Base-by-base conservation (phyloP, 2,797 vertebrate species). In the Acropternis orthonyx region DNA sequence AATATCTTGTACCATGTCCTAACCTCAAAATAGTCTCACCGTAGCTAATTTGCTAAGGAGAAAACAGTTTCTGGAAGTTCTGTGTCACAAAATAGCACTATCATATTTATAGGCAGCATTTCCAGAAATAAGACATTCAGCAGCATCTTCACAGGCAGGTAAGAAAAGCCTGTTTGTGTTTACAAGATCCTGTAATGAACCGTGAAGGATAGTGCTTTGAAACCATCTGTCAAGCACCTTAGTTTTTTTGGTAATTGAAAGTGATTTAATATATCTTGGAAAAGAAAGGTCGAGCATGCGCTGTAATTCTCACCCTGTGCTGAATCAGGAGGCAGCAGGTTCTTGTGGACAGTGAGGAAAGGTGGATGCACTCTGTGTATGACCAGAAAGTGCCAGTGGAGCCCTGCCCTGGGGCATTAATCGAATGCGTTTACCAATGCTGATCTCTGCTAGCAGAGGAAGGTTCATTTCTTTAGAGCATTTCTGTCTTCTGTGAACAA, bases 211-310 rank as follows among this genome's bases (percentile, higher is more conserved):
- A 69, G 75, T 79, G 54, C 56, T 95, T 75, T 89, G 75, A 82
- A 85, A 39, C 92, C 89, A 93, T 93, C 94, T 95, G 89, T 92
- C 90, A 95, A 63, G 34, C 49, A 92, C 93, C 34, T 93, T 71
- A 1, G 37, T 8, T 52, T 89, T 78, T 94, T 83, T 71, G 20
- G 69, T 90, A 65, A 93, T 84, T 78, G 69, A 24, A 93, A 66
- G 69, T 80, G 69, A 90, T 95, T 93, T 88, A 86, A 84, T 88
- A 37, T 5, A 11, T 66, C 69, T 72, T 71, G 37, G 62, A 66
- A 87, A 66, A 73, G 51, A 73, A 77, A 75, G 49, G 68, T 85
- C 0, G 1, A 72, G 27, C 15, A 1, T 7, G n/a, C 44, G 46
- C 69, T 90, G 51, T 54, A 73, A 37, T 69, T 86, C n/a, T 82